A percentile compares a stretch with the other conserved stretches of the same genome.
Evolutionary conservation across 2,113 vertebrate genomes (phyloP).

Genomic region (Petrocephalus zakoni): DNA sequence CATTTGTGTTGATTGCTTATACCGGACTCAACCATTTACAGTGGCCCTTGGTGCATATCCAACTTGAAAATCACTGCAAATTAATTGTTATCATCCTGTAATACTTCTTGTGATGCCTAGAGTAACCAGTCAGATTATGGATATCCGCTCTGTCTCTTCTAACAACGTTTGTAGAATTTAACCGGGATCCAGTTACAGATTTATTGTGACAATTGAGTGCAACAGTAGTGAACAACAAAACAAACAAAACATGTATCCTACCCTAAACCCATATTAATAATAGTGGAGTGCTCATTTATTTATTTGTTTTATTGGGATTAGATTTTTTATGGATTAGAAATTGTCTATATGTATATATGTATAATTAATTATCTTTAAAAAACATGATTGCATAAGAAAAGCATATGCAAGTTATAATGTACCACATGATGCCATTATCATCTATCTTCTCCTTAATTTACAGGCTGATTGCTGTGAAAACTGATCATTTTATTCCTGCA

Average conservation of each 20-base stretch:
- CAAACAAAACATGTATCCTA: not conserved
- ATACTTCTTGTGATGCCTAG: not conserved
- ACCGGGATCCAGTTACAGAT: not conserved
- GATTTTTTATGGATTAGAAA: not conserved
- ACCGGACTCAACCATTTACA: not conserved
- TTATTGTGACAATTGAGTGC: not conserved
- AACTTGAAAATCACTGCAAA: not conserved
- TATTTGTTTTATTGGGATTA: too few relatives aligned
- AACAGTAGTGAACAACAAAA: not conserved
- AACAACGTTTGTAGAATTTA: not conserved
- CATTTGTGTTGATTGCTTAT: not conserved
- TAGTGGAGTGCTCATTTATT: too few relatives aligned
- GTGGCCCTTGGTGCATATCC: not conserved
- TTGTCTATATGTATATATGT: not conserved
- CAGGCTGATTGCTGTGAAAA: not conserved
- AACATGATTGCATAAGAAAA: not conserved
- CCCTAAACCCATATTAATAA: not conserved
- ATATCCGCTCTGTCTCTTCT: not conserved
- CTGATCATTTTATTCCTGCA: not conserved
- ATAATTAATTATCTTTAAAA: not conserved
- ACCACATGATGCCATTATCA: not conserved
- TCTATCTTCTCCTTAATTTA: not conserved
- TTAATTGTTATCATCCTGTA: not conserved
- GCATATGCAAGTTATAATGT: not conserved
- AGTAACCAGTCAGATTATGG: not conserved